A percentile compares a stretch with the other conserved stretches of the same genome.
Conservation (phyloP, 2,797 vertebrate genomes). For the Selene dorsalis region DNA sequence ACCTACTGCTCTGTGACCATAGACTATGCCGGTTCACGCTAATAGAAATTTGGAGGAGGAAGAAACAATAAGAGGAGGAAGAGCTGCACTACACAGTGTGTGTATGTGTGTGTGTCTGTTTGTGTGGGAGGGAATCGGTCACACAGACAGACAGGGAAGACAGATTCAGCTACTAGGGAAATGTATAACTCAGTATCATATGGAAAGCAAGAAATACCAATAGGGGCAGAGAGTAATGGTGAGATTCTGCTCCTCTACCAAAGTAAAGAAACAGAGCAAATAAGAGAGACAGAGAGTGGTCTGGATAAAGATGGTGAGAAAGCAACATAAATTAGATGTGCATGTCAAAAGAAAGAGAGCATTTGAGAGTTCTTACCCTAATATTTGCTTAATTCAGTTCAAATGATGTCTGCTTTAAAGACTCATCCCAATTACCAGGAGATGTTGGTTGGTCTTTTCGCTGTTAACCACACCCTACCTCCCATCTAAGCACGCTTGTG, state of each 20-base stretch:
- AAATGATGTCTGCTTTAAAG: conserved; percentile 8
- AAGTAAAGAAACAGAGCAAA: conserved; percentile 71
- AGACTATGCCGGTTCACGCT: conserved; percentile 24
- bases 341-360: conserved; percentile 2
- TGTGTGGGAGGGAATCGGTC: conserved; percentile 30
- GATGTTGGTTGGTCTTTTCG: neutral
- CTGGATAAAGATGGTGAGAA: conserved; percentile 33
- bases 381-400: neutral
- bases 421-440: neutral
- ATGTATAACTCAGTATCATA: conserved; percentile 22
- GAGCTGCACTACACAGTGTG: neutral
- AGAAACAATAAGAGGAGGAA: conserved; percentile 28
- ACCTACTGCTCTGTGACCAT: conserved; percentile 25
- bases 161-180: conserved; percentile 24
- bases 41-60: conserved; percentile 40
- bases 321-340: neutral
- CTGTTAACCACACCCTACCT: neutral
- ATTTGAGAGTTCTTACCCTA: neutral
- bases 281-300: conserved; percentile 38
- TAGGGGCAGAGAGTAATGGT: conserved; percentile 43
- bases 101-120: conserved; percentile 6
- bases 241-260: conserved; percentile 49
- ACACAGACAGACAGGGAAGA: conserved; percentile 11
- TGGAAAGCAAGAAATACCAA: conserved; percentile 41
- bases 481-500: conserved; percentile 2